These are phyloP conservation scores for Oscarella lobularis DNA, from an alignment of 37 sponge, comb jelly and placozoan genomes.

Conservation along the genomic window DNA sequence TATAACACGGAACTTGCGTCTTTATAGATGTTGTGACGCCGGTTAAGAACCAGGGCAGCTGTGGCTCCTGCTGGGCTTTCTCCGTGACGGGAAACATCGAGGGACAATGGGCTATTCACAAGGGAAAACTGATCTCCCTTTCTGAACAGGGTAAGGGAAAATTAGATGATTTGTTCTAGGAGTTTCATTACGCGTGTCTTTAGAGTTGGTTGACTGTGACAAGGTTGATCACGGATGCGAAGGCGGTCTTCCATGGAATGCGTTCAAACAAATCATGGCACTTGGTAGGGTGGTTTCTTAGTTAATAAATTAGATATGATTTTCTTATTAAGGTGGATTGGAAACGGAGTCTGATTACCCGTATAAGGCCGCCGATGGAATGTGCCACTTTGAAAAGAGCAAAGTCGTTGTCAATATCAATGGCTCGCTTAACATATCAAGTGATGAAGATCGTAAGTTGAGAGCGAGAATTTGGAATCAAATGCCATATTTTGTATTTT, in stretches of 20 bases:
- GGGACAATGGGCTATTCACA: slow-evolving; percentile 19
- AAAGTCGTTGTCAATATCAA: slow-evolving; percentile 5
- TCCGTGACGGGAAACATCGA: slow-evolving; percentile 29
- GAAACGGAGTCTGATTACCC: slow-evolving; percentile 20
- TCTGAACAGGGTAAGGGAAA: no score
- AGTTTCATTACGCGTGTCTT: no score
- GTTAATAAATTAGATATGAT: no score
- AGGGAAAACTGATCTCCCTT: slow-evolving; percentile 10
- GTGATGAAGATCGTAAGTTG: slow-evolving; percentile 10
- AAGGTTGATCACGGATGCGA: slow-evolving; percentile 24
- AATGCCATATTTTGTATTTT: no score
- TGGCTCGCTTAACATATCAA: slow-evolving; percentile 6
- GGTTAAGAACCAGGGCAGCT: slow-evolving; percentile 47
- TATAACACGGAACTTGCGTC: no score
- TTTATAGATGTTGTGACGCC: slow-evolving; percentile 45
- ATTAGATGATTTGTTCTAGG: no score
- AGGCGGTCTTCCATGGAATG: slow-evolving; percentile 28
- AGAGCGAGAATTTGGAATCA: no score
- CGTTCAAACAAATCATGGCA: slow-evolving; percentile 8
- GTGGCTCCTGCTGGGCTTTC: slow-evolving; percentile 36
- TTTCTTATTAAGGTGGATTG: no score
- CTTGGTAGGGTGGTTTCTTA: no score
- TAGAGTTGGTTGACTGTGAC: slow-evolving; percentile 32
- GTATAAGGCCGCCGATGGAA: slow-evolving; percentile 11
- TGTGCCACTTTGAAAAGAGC: slow-evolving; percentile 19